phyloP scores from a whole-genome alignment of 2,113 vertebrate species.

The Bos indicus region DNA sequence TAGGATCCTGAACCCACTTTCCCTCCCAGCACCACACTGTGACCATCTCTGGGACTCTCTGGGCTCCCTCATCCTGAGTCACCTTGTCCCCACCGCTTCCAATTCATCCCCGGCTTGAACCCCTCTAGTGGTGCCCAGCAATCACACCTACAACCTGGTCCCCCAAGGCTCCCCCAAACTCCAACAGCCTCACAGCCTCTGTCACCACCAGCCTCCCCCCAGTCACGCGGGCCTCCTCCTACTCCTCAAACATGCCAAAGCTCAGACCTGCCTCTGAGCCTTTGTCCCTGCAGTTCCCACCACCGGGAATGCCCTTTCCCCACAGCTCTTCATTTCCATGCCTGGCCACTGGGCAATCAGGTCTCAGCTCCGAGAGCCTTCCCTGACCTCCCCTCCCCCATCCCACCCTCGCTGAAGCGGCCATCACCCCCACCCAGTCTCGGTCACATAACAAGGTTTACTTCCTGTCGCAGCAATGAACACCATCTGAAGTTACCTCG shows the following conservation, averaged over 20 bases:
- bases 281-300: neutral
- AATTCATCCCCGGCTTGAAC: too few species aligned
- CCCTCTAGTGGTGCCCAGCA: neutral
- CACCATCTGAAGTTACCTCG: neutral
- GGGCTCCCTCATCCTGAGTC: neutral
- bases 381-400: neutral
- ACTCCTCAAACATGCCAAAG: accelerated
- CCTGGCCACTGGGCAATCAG: neutral
- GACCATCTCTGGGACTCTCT: neutral
- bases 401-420: neutral
- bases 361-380: neutral
- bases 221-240: neutral
- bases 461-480: neutral
- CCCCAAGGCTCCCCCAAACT: neutral
- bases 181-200: neutral
- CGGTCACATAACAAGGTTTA: neutral
- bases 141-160: neutral
- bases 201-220: neutral
- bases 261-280: neutral
- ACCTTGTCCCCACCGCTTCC: neutral
- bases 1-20: too few species aligned
- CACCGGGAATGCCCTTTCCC: neutral
- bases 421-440: neutral
- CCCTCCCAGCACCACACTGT: accelerated
- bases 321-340: neutral